Conservation (phyloP, 2,113 vertebrate species). For the Tretioscincus oriximinensis region DNA sequence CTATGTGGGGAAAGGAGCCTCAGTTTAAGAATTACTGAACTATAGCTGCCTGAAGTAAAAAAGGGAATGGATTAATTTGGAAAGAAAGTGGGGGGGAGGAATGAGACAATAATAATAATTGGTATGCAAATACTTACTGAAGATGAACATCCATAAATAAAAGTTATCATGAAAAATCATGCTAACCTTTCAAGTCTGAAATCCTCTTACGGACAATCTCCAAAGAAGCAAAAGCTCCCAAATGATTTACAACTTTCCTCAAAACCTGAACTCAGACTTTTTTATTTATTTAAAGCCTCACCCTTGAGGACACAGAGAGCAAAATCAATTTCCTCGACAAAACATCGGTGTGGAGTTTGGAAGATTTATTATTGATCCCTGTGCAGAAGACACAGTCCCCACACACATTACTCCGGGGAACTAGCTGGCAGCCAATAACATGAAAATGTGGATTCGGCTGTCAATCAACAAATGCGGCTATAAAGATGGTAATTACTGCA, state of each 20-base stretch:
- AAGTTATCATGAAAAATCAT: constrained; percentile 38
- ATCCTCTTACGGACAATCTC: constrained; percentile 21
- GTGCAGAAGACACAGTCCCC: not conserved
- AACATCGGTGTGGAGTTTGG: constrained; percentile 46
- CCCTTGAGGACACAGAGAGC: constrained; percentile 34
- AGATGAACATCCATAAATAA: not conserved
- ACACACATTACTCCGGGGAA: constrained; percentile 41
- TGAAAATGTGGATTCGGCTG: constrained; percentile 49
- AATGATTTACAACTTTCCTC: constrained; percentile 40
- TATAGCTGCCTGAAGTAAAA: not conserved
- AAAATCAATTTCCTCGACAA: constrained; percentile 41
- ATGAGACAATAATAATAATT: accelerated
- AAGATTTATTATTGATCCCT: constrained; percentile 43
- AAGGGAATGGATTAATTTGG: not conserved
- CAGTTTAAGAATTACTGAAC: not conserved
- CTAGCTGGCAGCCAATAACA: constrained; percentile 44
- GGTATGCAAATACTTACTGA: constrained; percentile 23
- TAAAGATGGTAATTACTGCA: constrained; percentile 42
- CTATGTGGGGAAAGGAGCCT: not conserved
- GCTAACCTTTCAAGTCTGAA: constrained; percentile 38
- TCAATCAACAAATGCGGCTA: constrained; percentile 42
- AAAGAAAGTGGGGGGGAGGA: not conserved
- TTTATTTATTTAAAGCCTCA: not conserved
- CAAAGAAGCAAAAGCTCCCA: not conserved
- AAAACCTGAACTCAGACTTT: constrained; percentile 35